Conservation (phyloP, 2,888 invertebrate genomes). For the Bursaphelenchus okinawaensis region DNA sequence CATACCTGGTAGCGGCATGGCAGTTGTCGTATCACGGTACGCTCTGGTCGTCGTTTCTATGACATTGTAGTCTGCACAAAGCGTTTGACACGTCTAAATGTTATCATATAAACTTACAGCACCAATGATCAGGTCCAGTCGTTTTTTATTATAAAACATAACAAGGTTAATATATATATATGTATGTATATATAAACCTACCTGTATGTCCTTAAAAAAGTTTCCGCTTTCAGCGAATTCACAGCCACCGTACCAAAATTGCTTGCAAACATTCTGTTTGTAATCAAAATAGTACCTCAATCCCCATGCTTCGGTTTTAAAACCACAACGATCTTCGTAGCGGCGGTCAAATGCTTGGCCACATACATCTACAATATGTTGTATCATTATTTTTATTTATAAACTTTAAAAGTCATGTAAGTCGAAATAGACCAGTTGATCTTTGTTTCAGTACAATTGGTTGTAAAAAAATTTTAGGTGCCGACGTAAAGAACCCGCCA, state of each 20-base stretch:
- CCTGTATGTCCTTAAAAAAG: conserved; percentile 31
- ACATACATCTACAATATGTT: conserved; percentile 14
- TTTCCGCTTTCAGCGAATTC: conserved; percentile 28
- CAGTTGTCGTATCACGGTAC: background rate
- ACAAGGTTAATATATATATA: too few species aligned
- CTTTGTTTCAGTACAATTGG: too few species aligned
- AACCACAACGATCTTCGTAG: conserved; percentile 20
- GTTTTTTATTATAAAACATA: background rate
- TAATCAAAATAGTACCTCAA: conserved; percentile 27
- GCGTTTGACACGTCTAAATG: conserved; percentile 18
- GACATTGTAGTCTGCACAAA: conserved; percentile 16
- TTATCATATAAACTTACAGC: background rate
- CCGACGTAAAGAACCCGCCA: too few species aligned
- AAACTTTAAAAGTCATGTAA: background rate
- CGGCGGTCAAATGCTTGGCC: conserved; percentile 30
- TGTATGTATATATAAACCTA: too few species aligned
- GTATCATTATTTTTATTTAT: background rate
- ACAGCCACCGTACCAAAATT: conserved; percentile 55
- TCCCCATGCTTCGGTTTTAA: conserved; percentile 15
- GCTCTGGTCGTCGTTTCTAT: background rate
- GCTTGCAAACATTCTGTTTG: conserved; percentile 32
- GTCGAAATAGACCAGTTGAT: too few species aligned
- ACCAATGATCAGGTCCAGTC: too few species aligned
- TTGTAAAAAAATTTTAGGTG: too few species aligned
- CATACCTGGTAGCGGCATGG: background rate